These are phyloP conservation scores for Naso thynnoides DNA, from an alignment of 2,797 vertebrate species.

Conservation along the genomic window DNA sequence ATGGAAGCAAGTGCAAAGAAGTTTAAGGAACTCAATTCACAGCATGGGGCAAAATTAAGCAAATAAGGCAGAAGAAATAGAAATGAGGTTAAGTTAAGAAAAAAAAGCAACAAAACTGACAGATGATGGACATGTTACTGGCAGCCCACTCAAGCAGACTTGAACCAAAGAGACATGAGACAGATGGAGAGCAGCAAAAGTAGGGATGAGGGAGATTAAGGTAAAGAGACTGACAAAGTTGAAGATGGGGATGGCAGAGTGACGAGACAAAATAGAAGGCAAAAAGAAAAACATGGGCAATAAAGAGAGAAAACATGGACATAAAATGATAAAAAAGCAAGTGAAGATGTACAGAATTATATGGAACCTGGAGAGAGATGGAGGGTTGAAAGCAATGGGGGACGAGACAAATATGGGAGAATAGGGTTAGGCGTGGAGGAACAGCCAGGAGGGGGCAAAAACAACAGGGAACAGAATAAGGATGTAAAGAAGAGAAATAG, in stretches of 20 bases:
- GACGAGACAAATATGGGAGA: background rate
- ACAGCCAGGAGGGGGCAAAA: background rate
- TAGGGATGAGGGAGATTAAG: conserved; percentile 22
- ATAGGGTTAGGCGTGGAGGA: background rate
- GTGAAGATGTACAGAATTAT: background rate
- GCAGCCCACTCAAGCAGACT: conserved; percentile 46
- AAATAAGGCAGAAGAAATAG: conserved; percentile 36
- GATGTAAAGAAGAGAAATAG: conserved; percentile 14
- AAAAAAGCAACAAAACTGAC: conserved; percentile 43
- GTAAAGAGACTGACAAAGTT: conserved; percentile 18
- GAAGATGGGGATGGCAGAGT: conserved; percentile 6
- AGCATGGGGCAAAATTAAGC: conserved; percentile 25
- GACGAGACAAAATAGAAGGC: background rate
- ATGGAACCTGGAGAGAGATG: background rate
- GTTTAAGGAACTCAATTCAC: conserved; percentile 16
- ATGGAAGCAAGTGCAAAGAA: conserved; percentile 31
- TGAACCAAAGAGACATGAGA: conserved; percentile 47
- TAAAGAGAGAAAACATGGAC: background rate
- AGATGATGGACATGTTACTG: conserved; percentile 54
- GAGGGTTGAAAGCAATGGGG: background rate
- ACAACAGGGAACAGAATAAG: background rate
- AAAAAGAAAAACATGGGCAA: background rate
- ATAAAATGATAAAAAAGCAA: conserved; percentile 6
- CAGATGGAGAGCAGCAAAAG: conserved; percentile 41
- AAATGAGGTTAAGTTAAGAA: conserved; percentile 40